Evolutionary conservation across 2,888 invertebrate genomes (phyloP).

Genomic region (Caenorhabditis sulstoni): DNA sequence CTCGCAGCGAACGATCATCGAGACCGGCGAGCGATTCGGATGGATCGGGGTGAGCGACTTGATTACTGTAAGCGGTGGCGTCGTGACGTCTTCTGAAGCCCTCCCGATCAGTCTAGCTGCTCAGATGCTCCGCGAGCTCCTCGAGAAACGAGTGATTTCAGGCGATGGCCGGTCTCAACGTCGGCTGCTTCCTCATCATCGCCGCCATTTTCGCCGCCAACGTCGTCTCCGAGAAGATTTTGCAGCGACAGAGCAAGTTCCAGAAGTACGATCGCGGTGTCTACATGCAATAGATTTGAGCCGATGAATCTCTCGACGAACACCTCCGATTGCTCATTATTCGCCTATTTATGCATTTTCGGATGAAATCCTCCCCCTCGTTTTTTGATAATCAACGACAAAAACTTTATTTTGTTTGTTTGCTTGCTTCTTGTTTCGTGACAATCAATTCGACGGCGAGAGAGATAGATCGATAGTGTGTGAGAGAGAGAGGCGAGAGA

Average conservation of each 20-base stretch:
- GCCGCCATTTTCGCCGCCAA: slow-evolving; percentile 75
- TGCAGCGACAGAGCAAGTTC: slow-evolving; percentile 61
- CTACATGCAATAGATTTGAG: slow-evolving; percentile 32
- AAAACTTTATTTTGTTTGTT: slow-evolving; percentile 31
- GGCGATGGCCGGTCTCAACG: slow-evolving; percentile 79
- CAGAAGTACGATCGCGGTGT: slow-evolving; percentile 67
- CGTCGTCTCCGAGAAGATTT: slow-evolving; percentile 77
- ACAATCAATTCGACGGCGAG: not conserved
- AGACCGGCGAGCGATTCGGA: slow-evolving; percentile 79
- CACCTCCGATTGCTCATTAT: no score
- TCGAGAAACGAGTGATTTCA: slow-evolving; percentile 21
- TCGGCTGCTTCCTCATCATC: slow-evolving; percentile 77
- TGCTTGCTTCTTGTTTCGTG: not conserved
- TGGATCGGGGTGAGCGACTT: slow-evolving; percentile 75
- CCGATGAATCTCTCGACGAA: no score
- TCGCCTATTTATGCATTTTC: not conserved
- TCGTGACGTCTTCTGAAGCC: no score
- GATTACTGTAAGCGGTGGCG: slow-evolving; percentile 47
- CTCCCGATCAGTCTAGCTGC: no score
- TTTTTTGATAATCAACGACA: slow-evolving; percentile 39
- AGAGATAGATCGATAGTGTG: slow-evolving; percentile 4
- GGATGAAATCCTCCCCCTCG: no score
- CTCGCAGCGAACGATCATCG: slow-evolving; percentile 78
- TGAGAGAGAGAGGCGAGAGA: slow-evolving; percentile 1
- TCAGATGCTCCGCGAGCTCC: not conserved